Base-by-base conservation (phyloP, 2,113 vertebrate species). In the Phainopepla nitens region DNA sequence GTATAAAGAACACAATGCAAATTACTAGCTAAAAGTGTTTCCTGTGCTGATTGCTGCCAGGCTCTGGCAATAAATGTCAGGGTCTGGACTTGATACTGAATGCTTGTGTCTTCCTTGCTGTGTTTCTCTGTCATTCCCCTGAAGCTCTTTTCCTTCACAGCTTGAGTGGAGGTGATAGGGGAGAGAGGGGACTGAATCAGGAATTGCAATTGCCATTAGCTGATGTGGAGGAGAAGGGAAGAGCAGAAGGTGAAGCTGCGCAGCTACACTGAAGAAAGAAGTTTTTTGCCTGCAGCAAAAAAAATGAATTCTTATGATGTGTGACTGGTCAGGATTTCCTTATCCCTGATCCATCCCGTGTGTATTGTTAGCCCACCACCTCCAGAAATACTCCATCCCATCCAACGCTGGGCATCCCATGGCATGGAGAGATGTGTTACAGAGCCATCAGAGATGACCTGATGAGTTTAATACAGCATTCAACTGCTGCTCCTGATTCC, bases 21-120 rank as follows among this genome's bases (percentile, higher is more conserved):
- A 61, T 41, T 84, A 24, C n/a, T 77, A 78, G 29, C 29, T 56
- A 15, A 39, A 64, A 57, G 3, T 39, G 8, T 66, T 92, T 76
- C 9, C 53, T 57, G 27, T 62, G 23, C 54, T 83, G 58, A 36
- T 31, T 81, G 28, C 39, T 87, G 14, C 39, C 25, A 41, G 13
- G 50, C 20, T 57, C 41, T 81, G 50, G 16, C 25, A 49, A 31
- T 65, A 54, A 54, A 61, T 27, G 3, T 45, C 60, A 42, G 11
- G 8, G 2, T 58, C 35, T 78, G 60, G 28, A 29, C 28, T 65
- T 44, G 13, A 33, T 27, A 11, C 4, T 58, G 39, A 81, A 50
- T 0, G 1, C 5, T 22, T 8, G 1, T 49, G 31, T 49, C 29
- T 53, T 51, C 56, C 54, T 68, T 58, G 61, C 24, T 64, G 0